Evolutionary conservation across 1,140 invertebrate species (phyloP).

Genomic region (Drosophila oshimai): DNA sequence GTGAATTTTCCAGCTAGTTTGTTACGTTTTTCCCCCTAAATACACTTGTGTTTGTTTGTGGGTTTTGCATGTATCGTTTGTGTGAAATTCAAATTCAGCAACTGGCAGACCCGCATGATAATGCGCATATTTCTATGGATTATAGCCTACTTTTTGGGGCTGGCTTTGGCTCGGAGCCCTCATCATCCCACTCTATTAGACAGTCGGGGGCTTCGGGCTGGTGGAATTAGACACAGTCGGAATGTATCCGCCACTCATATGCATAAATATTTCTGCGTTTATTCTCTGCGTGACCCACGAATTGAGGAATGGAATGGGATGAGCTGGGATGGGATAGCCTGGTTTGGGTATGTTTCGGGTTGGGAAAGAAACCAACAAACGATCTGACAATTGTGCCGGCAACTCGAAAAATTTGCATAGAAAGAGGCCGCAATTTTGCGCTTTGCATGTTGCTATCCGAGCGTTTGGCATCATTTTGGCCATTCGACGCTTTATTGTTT

Average conservation of each 20-base stretch:
- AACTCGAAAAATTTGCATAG: slow-evolving; percentile 53
- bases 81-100: slow-evolving; percentile 30
- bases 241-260: slow-evolving; percentile 47
- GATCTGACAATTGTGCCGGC: slow-evolving; percentile 59
- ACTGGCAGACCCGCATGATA: slow-evolving; percentile 56
- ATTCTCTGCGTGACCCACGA: slow-evolving; percentile 45
- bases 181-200: slow-evolving; percentile 21
- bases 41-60: slow-evolving; percentile 26
- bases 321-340: background rate
- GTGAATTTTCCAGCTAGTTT: slow-evolving; percentile 67
- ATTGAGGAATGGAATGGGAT: background rate
- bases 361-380: slow-evolving; percentile 13
- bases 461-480: slow-evolving; percentile 17
- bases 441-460: slow-evolving; percentile 45
- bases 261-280: slow-evolving; percentile 67
- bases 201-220: slow-evolving; percentile 7
- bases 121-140: slow-evolving; percentile 70
- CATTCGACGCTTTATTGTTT: slow-evolving; percentile 59
- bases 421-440: slow-evolving; percentile 45
- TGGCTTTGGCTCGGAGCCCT: slow-evolving; percentile 31
- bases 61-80: background rate
- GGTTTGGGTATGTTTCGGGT: background rate
- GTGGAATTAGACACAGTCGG: slow-evolving; percentile 54
- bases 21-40: slow-evolving; percentile 19
- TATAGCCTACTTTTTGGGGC: slow-evolving; percentile 68